These are phyloP conservation scores for Lepus americanus DNA, from an alignment of 2,113 vertebrate species.

Conservation along the genomic window DNA sequence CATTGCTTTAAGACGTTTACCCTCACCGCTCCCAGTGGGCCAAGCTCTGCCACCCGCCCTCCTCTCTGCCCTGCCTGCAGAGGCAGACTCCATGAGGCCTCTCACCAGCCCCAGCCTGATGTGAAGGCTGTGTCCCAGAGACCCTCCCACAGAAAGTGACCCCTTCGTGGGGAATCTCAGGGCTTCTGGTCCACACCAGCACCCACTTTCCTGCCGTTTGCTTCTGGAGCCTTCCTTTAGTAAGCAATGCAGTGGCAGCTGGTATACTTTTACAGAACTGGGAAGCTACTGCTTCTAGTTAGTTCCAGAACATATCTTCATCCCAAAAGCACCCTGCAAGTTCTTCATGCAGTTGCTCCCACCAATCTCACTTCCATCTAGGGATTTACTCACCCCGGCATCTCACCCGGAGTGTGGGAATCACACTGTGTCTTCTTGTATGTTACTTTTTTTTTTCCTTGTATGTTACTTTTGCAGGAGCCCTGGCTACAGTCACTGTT, in stretches of 20 bases:
- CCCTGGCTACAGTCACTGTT: neutral
- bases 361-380: neutral
- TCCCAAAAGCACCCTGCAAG: neutral
- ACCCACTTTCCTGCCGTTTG: neutral
- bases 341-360: neutral
- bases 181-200: neutral
- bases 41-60: neutral
- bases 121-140: neutral
- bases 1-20: neutral
- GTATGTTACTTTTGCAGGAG: neutral
- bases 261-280: neutral
- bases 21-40: neutral
- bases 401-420: neutral
- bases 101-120: neutral
- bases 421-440: neutral
- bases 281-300: neutral
- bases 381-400: neutral
- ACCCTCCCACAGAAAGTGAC: neutral
- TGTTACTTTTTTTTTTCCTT: neutral
- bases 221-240: neutral
- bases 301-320: neutral
- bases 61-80: neutral
- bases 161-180: neutral
- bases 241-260: neutral
- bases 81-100: neutral